A percentile compares a stretch with the other conserved stretches of the same genome.
Evolutionary conservation across 2,113 vertebrate genomes (phyloP).

Genomic region (Ageneiosus marmoratus): DNA sequence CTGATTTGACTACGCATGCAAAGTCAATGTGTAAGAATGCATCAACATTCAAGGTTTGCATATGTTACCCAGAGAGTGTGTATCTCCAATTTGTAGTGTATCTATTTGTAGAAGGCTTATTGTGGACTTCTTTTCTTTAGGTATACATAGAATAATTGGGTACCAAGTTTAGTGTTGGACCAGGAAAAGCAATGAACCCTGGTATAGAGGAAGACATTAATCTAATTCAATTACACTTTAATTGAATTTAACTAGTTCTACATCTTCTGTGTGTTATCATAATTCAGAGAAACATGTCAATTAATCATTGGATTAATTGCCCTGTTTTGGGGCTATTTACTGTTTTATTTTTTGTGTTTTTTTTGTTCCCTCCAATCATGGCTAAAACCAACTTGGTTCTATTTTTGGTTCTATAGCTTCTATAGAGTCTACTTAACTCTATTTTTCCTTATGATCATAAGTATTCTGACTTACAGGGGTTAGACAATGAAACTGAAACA

Average conservation of each 20-base stretch:
- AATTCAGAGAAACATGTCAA: background rate
- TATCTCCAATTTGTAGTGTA: background rate
- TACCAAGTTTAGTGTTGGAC: background rate
- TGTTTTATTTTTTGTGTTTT: background rate
- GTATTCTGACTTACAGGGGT: too few relatives aligned
- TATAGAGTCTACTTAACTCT: too few relatives aligned
- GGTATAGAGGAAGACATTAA: background rate
- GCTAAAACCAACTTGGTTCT: background rate
- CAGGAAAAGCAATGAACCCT: background rate
- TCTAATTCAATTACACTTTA: background rate
- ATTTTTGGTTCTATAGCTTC: too few relatives aligned
- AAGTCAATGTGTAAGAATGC: background rate
- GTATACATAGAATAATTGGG: background rate
- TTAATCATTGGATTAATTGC: background rate
- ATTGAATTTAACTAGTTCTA: background rate
- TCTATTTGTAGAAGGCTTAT: background rate
- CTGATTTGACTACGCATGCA: background rate
- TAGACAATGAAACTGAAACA: too few relatives aligned
- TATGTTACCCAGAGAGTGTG: background rate
- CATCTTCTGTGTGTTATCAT: background rate
- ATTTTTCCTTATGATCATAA: too few relatives aligned
- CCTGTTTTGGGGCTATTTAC: background rate
- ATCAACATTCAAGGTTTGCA: background rate
- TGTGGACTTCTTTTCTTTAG: background rate
- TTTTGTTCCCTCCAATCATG: too few relatives aligned